Evolutionary conservation across 1,140 invertebrate genomes (phyloP).

Genomic region (Marisa cornuarietis): DNA sequence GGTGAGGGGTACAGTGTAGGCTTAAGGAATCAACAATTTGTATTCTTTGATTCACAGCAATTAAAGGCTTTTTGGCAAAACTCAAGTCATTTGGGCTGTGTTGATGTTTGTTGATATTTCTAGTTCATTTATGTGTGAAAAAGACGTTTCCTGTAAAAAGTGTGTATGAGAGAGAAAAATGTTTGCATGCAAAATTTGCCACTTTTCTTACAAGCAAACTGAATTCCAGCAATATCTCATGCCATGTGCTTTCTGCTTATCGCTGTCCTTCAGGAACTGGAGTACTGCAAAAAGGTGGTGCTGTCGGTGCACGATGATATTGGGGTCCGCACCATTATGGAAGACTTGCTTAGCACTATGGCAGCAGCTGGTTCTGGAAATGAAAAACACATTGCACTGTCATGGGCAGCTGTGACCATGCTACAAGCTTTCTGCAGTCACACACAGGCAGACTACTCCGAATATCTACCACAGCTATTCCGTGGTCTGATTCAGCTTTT

Average conservation of each 20-base stretch:
- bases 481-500: conserved; percentile 88
- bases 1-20: conserved; percentile 31
- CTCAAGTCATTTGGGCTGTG: too few relatives aligned
- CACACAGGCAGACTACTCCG: conserved; percentile 82
- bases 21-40: too few relatives aligned
- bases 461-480: conserved; percentile 87
- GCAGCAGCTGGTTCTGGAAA: conserved; percentile 23
- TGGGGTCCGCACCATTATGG: conserved; percentile 87
- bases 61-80: too few relatives aligned
- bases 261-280: conserved; percentile 73
- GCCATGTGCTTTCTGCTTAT: background rate
- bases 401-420: conserved; percentile 82
- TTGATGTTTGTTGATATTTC: too few relatives aligned
- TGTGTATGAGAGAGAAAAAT: conserved; percentile 28
- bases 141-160: conserved; percentile 26
- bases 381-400: conserved; percentile 29
- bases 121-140: too few relatives aligned
- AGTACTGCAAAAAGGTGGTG: conserved; percentile 92
- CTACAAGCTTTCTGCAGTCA: conserved; percentile 90
- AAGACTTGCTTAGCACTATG: conserved; percentile 77
- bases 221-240: background rate
- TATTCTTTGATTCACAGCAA: too few relatives aligned
- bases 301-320: conserved; percentile 84
- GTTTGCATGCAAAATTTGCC: background rate
- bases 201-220: background rate